Base-by-base conservation (phyloP, 2,888 invertebrate genomes). In the Aphidoletes aphidimyza region DNA sequence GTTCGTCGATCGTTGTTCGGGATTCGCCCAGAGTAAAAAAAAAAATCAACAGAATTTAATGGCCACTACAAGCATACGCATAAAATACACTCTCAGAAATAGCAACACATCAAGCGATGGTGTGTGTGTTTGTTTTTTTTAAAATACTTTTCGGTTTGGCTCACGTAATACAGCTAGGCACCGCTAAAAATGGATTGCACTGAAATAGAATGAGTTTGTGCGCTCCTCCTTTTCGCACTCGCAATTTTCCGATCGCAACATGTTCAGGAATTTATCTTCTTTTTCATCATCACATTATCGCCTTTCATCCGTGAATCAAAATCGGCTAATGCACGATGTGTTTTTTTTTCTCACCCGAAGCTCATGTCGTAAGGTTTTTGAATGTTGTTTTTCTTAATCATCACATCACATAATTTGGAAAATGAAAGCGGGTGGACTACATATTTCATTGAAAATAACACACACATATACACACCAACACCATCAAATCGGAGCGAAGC, bases 161-260 rank as follows among this genome's bases (percentile, higher is more conserved):
- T 83, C 78, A 54, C 36, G 88, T 87, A 89, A 88, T 69, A 39
- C n/a, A n/a, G n/a, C 89, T 89, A 89, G 89, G 90, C 88, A 88
- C 87, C 87, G 86, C 87, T 89, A 90, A 88, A 89, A 89, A 89
- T 90, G 88, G 86, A 88, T 87, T 86, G 87, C 86, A 88, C 89
- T 88, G 88, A 90, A 90, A 90, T 90, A 90, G 90, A 89, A 69
- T 69, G 30, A 69, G 14, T 69, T 37, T 81, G n/a, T 22, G 81
- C 36, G n/a, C 36, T 37, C 37, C 37, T 81, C 81, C 6, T 81
- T 81, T 81, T 81, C 81, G 22, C 37, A 81, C 37, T 19, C 36
- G 22, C 22, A 22, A n/a, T n/a, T n/a, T n/a, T n/a, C n/a, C n/a
- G n/a, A n/a, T n/a, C n/a, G n/a, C n/a, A n/a, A n/a, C n/a, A n/a